A percentile compares a stretch with the other conserved stretches of the same genome.
Conservation (phyloP, 53 echinoderm and acorn worm species). For the Paelopatides confundens region DNA sequence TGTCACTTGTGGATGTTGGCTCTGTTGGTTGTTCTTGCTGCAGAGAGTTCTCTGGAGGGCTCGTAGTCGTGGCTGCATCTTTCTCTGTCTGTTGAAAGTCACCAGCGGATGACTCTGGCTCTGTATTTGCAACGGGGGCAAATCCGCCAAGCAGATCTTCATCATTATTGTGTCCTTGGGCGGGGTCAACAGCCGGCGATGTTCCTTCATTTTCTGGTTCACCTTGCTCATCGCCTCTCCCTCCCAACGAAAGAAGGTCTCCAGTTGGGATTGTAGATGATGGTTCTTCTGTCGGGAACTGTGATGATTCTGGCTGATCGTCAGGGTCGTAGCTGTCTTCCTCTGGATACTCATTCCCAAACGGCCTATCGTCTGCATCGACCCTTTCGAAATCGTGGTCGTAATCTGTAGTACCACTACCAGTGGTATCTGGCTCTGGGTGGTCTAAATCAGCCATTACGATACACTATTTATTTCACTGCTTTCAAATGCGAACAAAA, state of each 20-base stretch:
- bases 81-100: slow-evolving; percentile 17
- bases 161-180: slow-evolving; percentile 30
- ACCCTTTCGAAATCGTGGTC: slow-evolving; percentile 92
- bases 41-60: background rate
- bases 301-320: slow-evolving; percentile 42
- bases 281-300: slow-evolving; percentile 43
- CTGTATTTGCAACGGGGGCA: background rate
- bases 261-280: slow-evolving; percentile 30
- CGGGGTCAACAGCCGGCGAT: background rate
- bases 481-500: no score
- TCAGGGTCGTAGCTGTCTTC: slow-evolving; percentile 60
- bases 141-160: slow-evolving; percentile 29
- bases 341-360: slow-evolving; percentile 76
- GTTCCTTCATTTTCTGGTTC: slow-evolving; percentile 29
- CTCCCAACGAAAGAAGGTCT: slow-evolving; percentile 38
- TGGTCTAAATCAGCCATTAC: background rate
- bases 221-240: slow-evolving; percentile 4
- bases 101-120: background rate
- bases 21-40: slow-evolving; percentile 1
- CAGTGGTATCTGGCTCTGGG: slow-evolving; percentile 65
- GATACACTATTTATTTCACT: background rate
- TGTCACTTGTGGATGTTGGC: background rate
- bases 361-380: slow-evolving; percentile 67
- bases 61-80: background rate
- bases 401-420: slow-evolving; percentile 79